phyloP scores from a whole-genome alignment of 2,888 invertebrate species.

The Cepaea hortensis region DNA sequence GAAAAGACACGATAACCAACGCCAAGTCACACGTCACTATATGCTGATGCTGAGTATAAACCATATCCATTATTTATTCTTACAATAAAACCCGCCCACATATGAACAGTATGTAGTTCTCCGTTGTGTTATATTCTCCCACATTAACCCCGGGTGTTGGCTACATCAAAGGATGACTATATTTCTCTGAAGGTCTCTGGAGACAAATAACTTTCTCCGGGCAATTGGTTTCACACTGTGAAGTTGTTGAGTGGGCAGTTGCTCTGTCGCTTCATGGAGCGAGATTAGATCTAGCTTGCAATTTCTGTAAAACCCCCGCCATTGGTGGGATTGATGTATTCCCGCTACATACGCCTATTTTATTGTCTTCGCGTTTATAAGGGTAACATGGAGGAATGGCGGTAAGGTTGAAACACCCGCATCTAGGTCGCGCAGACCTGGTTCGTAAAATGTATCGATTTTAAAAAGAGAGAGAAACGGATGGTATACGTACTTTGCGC shows the following conservation, averaged over 20 bases:
- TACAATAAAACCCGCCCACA: too few relatives aligned
- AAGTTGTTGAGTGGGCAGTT: background rate
- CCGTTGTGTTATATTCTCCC: background rate
- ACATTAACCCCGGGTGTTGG: background rate
- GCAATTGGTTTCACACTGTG: constrained; percentile 14
- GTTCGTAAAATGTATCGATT: too few relatives aligned
- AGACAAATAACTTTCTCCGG: constrained; percentile 13
- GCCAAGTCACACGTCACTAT: too few relatives aligned
- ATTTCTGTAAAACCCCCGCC: background rate
- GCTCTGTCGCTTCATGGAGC: background rate
- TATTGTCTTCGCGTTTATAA: too few relatives aligned
- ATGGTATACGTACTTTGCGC: too few relatives aligned
- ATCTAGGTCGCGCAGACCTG: too few relatives aligned
- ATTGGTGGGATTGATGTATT: background rate
- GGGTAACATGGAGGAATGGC: too few relatives aligned
- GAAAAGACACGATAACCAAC: too few relatives aligned
- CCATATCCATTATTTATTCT: too few relatives aligned
- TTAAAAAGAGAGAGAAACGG: too few relatives aligned
- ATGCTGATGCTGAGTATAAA: too few relatives aligned
- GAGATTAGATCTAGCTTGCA: background rate
- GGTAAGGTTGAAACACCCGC: too few relatives aligned
- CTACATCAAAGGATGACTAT: background rate
- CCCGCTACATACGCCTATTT: background rate
- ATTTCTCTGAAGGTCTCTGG: background rate
- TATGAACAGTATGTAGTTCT: background rate